phyloP scores from a whole-genome alignment of 2,888 invertebrate genomes.

The Eurytoma adleriae region DNA sequence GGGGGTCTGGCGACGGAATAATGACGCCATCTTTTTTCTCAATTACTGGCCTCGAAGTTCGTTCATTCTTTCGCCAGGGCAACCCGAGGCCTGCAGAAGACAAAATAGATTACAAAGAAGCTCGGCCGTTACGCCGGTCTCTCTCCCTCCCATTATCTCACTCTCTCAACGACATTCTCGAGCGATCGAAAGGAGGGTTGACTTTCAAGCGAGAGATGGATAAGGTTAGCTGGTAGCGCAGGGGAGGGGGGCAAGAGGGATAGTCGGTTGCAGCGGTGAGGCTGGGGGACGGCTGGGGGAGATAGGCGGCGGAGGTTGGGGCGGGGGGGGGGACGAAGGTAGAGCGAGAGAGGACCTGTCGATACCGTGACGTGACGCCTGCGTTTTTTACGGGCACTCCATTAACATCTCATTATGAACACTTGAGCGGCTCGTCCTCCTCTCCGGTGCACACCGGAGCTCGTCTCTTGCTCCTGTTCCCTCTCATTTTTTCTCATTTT shows the following conservation, averaged over 20 bases:
- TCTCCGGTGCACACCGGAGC: constrained; percentile 24
- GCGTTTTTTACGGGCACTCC: constrained; percentile 72
- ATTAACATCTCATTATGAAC: constrained; percentile 76
- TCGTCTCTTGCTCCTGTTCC: constrained; percentile 15
- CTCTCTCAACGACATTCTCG: constrained; percentile 53
- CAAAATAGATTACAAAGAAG: constrained; percentile 69
- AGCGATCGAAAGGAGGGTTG: constrained; percentile 51
- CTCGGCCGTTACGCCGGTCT: constrained; percentile 40
- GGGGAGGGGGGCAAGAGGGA: background rate
- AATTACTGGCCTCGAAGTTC: constrained; percentile 50
- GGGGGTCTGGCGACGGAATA: background rate
- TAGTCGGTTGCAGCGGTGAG: too few species aligned
- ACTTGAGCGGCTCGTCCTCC: constrained; percentile 65
- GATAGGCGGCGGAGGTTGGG: constrained; percentile 42
- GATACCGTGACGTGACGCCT: constrained; percentile 72
- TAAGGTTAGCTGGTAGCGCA: constrained; percentile 39
- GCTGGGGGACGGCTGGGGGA: constrained; percentile 21
- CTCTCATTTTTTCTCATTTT: too few species aligned
- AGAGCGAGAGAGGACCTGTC: constrained; percentile 65
- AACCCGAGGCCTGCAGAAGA: constrained; percentile 64
- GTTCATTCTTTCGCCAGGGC: constrained; percentile 46
- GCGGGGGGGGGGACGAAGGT: constrained; percentile 31
- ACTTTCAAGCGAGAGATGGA: constrained; percentile 46
- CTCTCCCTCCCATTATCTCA: constrained; percentile 46
- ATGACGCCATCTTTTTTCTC: constrained; percentile 52